These are phyloP conservation scores for Linepithema humile DNA, from an alignment of 1,140 invertebrate species.

Conservation along the genomic window DNA sequence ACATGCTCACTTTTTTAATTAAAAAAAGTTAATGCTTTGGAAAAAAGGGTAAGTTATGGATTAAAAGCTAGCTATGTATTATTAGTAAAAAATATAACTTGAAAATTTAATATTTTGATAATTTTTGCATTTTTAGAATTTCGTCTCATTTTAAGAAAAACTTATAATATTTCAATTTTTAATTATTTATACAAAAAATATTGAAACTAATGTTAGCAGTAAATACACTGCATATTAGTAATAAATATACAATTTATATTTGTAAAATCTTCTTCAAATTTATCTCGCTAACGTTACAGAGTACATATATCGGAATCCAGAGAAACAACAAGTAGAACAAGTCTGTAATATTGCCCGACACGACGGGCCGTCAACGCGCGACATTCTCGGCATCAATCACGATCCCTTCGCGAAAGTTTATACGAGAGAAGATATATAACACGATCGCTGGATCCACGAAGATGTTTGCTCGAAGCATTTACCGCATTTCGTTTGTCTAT, in stretches of 20 bases:
- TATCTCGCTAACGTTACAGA: not conserved
- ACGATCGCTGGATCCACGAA: constrained; percentile 16
- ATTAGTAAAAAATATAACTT: too few relatives aligned
- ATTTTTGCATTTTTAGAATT: not conserved
- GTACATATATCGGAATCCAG: not conserved
- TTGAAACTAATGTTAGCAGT: not conserved
- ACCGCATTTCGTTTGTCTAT: constrained; percentile 59
- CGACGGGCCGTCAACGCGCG: constrained; percentile 55
- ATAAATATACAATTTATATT: not conserved
- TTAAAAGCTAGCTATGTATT: too few relatives aligned
- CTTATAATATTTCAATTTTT: not conserved
- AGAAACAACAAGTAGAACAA: constrained; percentile 30
- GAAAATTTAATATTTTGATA: not conserved
- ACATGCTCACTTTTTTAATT: too few relatives aligned
- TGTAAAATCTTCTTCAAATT: not conserved
- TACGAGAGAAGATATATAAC: constrained; percentile 40
- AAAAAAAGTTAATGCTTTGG: not conserved
- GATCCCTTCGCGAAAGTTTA: constrained; percentile 46
- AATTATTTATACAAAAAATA: not conserved
- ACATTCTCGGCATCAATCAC: constrained; percentile 64
- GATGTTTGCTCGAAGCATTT: constrained; percentile 59
- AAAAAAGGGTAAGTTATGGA: not conserved
- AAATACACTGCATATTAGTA: not conserved
- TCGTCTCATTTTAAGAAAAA: not conserved
- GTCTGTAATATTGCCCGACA: constrained; percentile 22